Evolutionary conservation across 2,888 invertebrate genomes (phyloP).

Genomic region (Bursaphelenchus okinawaensis): DNA sequence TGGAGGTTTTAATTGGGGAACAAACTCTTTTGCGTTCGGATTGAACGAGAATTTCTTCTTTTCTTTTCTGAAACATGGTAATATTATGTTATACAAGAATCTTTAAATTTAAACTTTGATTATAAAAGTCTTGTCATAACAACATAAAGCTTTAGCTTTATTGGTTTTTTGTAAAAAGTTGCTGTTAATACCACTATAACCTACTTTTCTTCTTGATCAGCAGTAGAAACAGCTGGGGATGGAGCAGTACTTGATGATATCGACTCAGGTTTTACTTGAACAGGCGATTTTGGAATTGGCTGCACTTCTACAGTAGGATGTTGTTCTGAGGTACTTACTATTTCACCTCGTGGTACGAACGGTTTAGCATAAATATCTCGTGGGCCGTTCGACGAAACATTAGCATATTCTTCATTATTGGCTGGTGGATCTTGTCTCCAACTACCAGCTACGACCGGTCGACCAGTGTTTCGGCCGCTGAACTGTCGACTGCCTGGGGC

Average conservation of each 20-base stretch:
- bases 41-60: constrained; percentile 37
- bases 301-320: not conserved
- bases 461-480: not conserved
- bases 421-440: not conserved
- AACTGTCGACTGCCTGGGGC: not conserved
- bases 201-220: not conserved
- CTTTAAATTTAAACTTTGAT: too few relatives aligned
- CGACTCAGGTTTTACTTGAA: not conserved
- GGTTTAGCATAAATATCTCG: not conserved
- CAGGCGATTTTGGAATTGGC: not conserved
- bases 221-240: not conserved
- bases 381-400: not conserved
- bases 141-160: too few relatives aligned
- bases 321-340: not conserved
- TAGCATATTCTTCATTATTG: not conserved
- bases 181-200: too few relatives aligned
- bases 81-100: too few relatives aligned
- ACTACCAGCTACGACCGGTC: not conserved
- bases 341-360: too few relatives aligned
- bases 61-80: not conserved
- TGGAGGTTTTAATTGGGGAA: constrained; percentile 24
- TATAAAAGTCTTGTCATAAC: not conserved
- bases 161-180: too few relatives aligned
- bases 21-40: constrained; percentile 39
- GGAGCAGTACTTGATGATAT: too few relatives aligned